phyloP scores from a whole-genome alignment of 2,888 invertebrate genomes.

The Drosophila mettleri region DNA sequence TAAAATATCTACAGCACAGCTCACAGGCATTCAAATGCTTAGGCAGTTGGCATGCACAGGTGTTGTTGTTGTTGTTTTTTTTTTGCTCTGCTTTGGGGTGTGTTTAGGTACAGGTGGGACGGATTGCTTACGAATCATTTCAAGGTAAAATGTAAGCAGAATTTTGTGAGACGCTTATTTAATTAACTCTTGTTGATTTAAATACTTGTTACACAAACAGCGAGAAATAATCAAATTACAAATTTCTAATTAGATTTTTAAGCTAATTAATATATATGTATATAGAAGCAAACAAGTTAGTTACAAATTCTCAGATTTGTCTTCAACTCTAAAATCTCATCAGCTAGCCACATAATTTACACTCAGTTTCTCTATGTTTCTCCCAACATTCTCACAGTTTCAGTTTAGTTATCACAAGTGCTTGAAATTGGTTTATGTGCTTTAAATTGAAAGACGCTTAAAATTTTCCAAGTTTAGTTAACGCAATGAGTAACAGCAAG shows the following conservation, averaged over 20 bases:
- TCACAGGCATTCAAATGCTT: constrained; percentile 5
- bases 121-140: constrained; percentile 39
- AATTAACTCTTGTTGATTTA: constrained; percentile 10
- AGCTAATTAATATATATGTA: not conserved
- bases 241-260: not conserved
- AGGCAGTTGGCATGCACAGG: no score
- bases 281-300: no score
- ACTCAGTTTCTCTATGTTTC: not conserved
- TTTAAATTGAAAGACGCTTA: constrained; percentile 2
- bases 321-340: not conserved
- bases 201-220: not conserved
- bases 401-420: constrained; percentile 2
- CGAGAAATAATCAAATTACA: not conserved
- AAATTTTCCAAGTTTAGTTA: constrained; percentile 8
- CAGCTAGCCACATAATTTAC: not conserved
- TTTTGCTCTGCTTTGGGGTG: no score
- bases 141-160: not conserved
- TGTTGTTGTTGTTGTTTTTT: no score
- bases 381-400: not conserved
- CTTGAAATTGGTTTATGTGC: constrained; percentile 19
- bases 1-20: not conserved
- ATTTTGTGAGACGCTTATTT: not conserved
- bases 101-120: constrained; percentile 25
- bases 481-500: constrained; percentile 25
- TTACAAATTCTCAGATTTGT: not conserved